Percentiles rank a stretch among this genome's conserved stretches.
phyloP scores from a whole-genome alignment of 2,797 vertebrate species.

The Thalassophryne amazonica region DNA sequence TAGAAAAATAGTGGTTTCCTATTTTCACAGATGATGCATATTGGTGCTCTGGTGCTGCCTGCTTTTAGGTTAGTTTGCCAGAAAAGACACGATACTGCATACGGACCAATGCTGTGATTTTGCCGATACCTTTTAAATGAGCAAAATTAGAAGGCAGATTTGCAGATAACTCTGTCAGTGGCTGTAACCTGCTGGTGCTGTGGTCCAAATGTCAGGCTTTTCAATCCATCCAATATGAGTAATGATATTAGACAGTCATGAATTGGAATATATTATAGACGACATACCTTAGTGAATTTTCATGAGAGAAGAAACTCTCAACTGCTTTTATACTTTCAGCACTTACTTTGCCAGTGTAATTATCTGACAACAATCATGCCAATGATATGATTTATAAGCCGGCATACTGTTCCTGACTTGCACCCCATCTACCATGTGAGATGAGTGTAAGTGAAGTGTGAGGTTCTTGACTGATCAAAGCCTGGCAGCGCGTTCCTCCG shows the following conservation, averaged over 20 bases:
- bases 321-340: conserved; percentile 2
- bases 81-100: too few species aligned
- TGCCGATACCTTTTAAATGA: too few species aligned
- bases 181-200: not conserved
- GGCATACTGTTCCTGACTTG: conserved; percentile 30
- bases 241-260: too few species aligned
- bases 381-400: conserved; percentile 42
- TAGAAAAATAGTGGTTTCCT: too few species aligned
- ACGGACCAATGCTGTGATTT: too few species aligned
- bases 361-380: conserved; percentile 34
- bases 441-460: conserved; percentile 30
- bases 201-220: conserved; percentile 27
- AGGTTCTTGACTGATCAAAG: conserved; percentile 59
- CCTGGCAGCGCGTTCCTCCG: conserved; percentile 7
- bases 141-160: too few species aligned
- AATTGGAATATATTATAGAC: too few species aligned
- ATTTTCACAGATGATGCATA: too few species aligned
- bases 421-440: conserved; percentile 17
- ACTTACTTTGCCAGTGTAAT: conserved; percentile 24
- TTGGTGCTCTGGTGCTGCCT: too few species aligned
- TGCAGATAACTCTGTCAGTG: too few species aligned
- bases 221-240: conserved; percentile 4
- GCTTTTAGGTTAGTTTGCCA: too few species aligned
- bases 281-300: too few species aligned
- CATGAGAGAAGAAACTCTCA: not conserved